Evolutionary conservation across 1,140 invertebrate species (phyloP), one percentile per base, ranked within the genome.

Genomic region (Drosophila tropicalis): DNA sequence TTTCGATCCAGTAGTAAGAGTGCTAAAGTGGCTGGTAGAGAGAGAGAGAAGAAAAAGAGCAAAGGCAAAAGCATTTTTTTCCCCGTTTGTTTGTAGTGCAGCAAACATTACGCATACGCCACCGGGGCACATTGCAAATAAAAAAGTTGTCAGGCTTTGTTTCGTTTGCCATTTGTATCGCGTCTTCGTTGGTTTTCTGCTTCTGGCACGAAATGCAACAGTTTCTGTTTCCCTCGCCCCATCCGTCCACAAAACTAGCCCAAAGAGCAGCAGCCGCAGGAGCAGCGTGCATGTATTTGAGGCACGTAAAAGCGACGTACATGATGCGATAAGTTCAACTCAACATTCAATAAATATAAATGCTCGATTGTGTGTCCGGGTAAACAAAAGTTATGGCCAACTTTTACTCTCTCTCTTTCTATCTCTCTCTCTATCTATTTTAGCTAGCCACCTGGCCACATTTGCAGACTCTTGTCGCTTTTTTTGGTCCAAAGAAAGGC

Each of bases 291-390:
- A 77, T 66, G 51, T 34, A 77, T 68, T 65, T 66, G 66, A 62
- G 55, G 72, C 76, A 79, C 81, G 76, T 83, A 76, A 56, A 51
- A 22, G 34, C 62, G 32, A 71, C 67, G 71, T 60, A 56, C 80
- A 81, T 64, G 62, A 60, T 78, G 75, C 71, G 41, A 79, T 83
- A 84, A 80, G 81, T 77, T 70, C 58, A 40, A 36, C 62, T 67
- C 62, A 56, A 63, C 62, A 76, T 56, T 74, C 70, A 75, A 73
- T 75, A 63, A 54, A 68, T 51, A 79, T 79, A 76, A 79, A 76
- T 65, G 54, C 47, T 32, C 36, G 54, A 39, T 66, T 39, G 25
- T 47, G 36, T 62, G 39, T 55, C 32, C 58, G 44, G 44, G 47
- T 65, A 66, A 75, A 83, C 47, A 76, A 63, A 79, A 83, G 71